Evolutionary conservation across 2,888 invertebrate species (phyloP), one percentile per base, ranked within the genome.

Genomic region (Macrosoma leucophasiata): DNA sequence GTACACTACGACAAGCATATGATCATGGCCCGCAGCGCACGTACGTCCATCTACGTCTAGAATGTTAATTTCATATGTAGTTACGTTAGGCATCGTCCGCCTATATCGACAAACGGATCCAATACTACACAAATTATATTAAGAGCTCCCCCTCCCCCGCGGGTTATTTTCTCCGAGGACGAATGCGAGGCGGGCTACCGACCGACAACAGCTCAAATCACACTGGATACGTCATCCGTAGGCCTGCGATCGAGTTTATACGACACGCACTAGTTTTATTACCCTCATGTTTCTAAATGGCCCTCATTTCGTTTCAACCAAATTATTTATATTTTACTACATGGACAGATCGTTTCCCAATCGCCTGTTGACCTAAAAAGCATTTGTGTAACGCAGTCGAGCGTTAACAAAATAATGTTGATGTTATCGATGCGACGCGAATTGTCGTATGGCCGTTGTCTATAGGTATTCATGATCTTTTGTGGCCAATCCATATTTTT

Each of bases 261-360:
- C 64, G 71, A 73, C 78, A 78, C 79, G 78, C 76, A 81, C 81
- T 79, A 79, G 74, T 79, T 82, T 81, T 81, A 84, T 82, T 81
- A 78, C 84, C 84, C 82, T 77, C 81, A 84, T 84, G 84, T 76
- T 82, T 84, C 73, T 74, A 82, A 84, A 84, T 81, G 70, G 73
- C 81, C 84, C 84, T 81, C 82, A 84, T 84, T 82, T 74, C 65
- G 73, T 69, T 74, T 61, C 64, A 70, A 77, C 73, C 73, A 77
- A 81, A 84, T 82, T 84, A 82, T 82, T 82, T 82, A 81, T 82
- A 81, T 78, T 81, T 76, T 73, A 82, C 73, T 74, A 74, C 78
- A 76, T 70, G 71, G 63, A 67, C 73, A 74, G 72, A 79, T 81
- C 75, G 67, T 84, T 82, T 81, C 81, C 77, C 75, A 82, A 84